Percentiles rank a stretch among this genome's conserved stretches.
phyloP scores from a whole-genome alignment of 2,888 invertebrate species.

The Incurvaria masculella region DNA sequence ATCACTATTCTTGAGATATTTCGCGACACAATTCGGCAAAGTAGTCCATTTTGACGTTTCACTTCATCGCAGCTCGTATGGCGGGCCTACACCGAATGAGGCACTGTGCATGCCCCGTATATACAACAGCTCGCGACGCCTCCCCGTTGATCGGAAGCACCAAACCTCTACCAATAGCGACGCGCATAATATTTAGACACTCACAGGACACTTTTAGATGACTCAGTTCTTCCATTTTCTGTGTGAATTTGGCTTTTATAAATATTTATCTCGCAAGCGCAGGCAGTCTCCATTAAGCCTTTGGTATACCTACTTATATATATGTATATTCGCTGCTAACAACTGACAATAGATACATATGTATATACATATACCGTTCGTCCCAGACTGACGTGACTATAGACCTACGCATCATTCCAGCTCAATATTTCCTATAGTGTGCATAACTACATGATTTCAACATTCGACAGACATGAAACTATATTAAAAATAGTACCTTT shows the following conservation, averaged over 20 bases:
- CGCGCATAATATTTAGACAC: conserved; percentile 17
- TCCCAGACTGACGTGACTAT: conserved; percentile 53
- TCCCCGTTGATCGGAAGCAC: conserved; percentile 10
- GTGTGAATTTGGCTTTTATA: conserved; percentile 45
- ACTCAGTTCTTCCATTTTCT: conserved; percentile 38
- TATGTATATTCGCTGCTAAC: conserved; percentile 48
- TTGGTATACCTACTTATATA: conserved; percentile 54
- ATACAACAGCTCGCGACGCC: conserved; percentile 18
- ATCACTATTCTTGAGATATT: too few species aligned
- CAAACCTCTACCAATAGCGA: conserved; percentile 8
- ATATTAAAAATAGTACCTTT: too few species aligned
- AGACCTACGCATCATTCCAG: conserved; percentile 44
- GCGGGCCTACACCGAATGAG: conserved; percentile 27
- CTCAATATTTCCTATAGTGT: neutral
- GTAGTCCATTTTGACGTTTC: conserved; percentile 42
- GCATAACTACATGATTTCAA: neutral
- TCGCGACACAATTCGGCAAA: too few species aligned
- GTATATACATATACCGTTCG: conserved; percentile 72
- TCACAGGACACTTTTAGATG: conserved; percentile 24
- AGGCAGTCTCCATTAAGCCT: conserved; percentile 63
- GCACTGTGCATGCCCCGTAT: conserved; percentile 19
- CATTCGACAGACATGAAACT: neutral
- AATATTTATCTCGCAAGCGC: conserved; percentile 61
- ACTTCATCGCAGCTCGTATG: conserved; percentile 49
- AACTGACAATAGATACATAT: conserved; percentile 66